Conservation (phyloP, 2,113 vertebrate species). For the Syrrhaptes paradoxus region DNA sequence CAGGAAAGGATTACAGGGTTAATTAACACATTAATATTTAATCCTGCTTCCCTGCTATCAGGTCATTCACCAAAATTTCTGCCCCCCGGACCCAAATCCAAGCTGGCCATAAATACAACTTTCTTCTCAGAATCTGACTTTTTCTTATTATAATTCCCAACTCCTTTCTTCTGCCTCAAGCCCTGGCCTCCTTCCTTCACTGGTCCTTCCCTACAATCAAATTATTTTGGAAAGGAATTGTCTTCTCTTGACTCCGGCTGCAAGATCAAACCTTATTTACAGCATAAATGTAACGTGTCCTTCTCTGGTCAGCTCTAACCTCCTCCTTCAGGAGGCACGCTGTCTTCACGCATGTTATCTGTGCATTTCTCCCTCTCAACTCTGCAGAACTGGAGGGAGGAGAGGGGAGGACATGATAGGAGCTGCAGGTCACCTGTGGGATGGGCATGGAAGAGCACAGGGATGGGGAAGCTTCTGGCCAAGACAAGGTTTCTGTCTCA, state of each 20-base stretch:
- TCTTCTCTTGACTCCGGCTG: not conserved
- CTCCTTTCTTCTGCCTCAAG: not conserved
- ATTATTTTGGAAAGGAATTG: not conserved
- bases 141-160: not conserved
- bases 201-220: not conserved
- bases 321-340: accelerated
- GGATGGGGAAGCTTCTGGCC: not conserved
- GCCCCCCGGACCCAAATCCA: not conserved
- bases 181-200: not conserved
- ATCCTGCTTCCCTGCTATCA: not conserved
- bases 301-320: not conserved
- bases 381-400: not conserved
- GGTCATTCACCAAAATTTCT: not conserved
- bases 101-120: not conserved
- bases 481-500: accelerated
- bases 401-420: not conserved
- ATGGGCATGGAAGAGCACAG: accelerated
- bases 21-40: conserved; percentile 29
- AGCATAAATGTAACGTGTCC: accelerated
- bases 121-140: not conserved
- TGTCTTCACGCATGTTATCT: accelerated
- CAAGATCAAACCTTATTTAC: not conserved
- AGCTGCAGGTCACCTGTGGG: not conserved
- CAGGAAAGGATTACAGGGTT: conserved; percentile 22
- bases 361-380: not conserved